These are phyloP conservation scores for Enteromius argenteus DNA, from an alignment of 2,797 vertebrate genomes.

Conservation along the genomic window DNA sequence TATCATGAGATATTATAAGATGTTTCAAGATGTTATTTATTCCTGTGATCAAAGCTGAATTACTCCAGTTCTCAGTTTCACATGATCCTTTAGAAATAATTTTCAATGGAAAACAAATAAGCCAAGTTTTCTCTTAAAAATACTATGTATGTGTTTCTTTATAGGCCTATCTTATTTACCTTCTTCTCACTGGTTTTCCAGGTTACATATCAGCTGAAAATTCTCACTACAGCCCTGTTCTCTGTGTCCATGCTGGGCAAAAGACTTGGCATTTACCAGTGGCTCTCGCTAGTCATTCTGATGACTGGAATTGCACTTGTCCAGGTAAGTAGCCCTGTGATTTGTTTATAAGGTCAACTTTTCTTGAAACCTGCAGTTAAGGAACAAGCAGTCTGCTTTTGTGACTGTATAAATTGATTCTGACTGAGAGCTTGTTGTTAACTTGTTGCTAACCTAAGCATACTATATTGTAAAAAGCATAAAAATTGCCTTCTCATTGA, in stretches of 20 bases:
- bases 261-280: conserved; percentile 90
- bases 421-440: background rate
- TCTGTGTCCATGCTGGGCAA: conserved; percentile 96
- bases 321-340: conserved; percentile 82
- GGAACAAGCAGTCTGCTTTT: background rate
- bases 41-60: background rate
- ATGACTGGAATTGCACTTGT: conserved; percentile 95
- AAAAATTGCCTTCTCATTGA: background rate
- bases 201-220: conserved; percentile 99
- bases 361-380: background rate
- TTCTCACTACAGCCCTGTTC: conserved; percentile 96
- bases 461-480: background rate
- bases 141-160: background rate
- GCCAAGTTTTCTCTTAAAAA: background rate
- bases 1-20: background rate
- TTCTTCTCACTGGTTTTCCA: conserved; percentile 63
- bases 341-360: background rate
- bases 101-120: background rate
- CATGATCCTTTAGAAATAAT: background rate
- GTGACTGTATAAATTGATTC: background rate
- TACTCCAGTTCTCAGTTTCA: background rate
- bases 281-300: conserved; percentile 93
- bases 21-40: background rate
- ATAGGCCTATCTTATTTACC: background rate
- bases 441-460: background rate